Evolutionary conservation across 1,140 invertebrate genomes (phyloP).

Genomic region (Sycobia sp.): DNA sequence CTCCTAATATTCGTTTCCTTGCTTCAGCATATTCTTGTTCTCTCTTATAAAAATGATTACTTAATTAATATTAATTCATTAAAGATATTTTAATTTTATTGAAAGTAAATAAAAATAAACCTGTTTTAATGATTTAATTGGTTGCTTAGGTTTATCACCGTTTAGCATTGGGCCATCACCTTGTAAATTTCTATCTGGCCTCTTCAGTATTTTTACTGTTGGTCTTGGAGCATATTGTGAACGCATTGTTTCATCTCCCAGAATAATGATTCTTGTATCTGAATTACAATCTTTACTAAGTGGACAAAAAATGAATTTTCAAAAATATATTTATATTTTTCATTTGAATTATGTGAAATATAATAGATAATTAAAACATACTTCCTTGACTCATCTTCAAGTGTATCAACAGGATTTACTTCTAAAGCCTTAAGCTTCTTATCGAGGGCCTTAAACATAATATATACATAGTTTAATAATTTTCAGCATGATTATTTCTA

Average conservation of each 20-base stretch:
- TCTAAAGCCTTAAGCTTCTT: conserved; percentile 53
- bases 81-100: background rate
- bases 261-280: conserved; percentile 54
- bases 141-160: conserved; percentile 73
- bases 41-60: conserved; percentile 56
- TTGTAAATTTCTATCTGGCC: conserved; percentile 66
- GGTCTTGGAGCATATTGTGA: conserved; percentile 72
- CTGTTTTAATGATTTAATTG: conserved; percentile 83
- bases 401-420: conserved; percentile 46
- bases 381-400: conserved; percentile 53
- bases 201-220: conserved; percentile 81
- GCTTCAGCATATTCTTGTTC: conserved; percentile 88
- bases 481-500: no score
- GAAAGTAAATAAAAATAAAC: conserved; percentile 41
- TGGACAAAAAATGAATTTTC: conserved; percentile 4
- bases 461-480: background rate
- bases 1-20: conserved; percentile 80
- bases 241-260: conserved; percentile 55
- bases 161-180: conserved; percentile 61
- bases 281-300: conserved; percentile 35
- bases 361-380: conserved; percentile 37
- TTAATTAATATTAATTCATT: background rate
- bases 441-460: conserved; percentile 51
- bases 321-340: background rate
- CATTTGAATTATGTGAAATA: background rate